A percentile compares a stretch with the other conserved stretches of the same genome.
These are phyloP conservation scores for Nymphalis io DNA, from an alignment of 1,140 invertebrate species.

Conservation along the genomic window DNA sequence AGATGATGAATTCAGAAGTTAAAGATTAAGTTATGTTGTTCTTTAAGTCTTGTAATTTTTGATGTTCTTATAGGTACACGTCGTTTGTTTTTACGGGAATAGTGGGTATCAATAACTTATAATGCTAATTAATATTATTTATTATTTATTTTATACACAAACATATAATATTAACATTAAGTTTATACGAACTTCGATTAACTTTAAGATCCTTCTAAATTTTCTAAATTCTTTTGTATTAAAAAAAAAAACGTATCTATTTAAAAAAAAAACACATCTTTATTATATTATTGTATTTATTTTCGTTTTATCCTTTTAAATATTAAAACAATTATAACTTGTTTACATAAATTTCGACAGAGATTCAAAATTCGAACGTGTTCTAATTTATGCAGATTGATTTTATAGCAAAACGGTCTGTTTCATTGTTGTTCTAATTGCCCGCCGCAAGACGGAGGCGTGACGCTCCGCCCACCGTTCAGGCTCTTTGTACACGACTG, in stretches of 20 bases:
- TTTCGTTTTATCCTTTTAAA: background rate
- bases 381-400: constrained; percentile 60
- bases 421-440: constrained; percentile 64
- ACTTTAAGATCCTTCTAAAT: too few species aligned
- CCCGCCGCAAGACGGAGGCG: constrained; percentile 57
- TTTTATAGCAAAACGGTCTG: constrained; percentile 55
- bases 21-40: too few species aligned
- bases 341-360: constrained; percentile 35
- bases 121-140: too few species aligned
- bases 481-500: constrained; percentile 54
- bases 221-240: too few species aligned
- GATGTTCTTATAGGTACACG: too few species aligned
- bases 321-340: constrained; percentile 25
- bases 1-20: too few species aligned
- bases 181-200: too few species aligned
- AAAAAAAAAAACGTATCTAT: background rate
- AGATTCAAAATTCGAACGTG: constrained; percentile 39
- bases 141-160: too few species aligned
- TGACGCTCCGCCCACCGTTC: constrained; percentile 58
- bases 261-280: background rate
- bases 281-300: background rate
- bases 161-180: too few species aligned
- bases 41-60: too few species aligned
- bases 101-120: too few species aligned
- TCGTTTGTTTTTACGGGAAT: too few species aligned